These are phyloP conservation scores for Lymantria monacha DNA, from an alignment of 2,888 invertebrate genomes.

Conservation along the genomic window DNA sequence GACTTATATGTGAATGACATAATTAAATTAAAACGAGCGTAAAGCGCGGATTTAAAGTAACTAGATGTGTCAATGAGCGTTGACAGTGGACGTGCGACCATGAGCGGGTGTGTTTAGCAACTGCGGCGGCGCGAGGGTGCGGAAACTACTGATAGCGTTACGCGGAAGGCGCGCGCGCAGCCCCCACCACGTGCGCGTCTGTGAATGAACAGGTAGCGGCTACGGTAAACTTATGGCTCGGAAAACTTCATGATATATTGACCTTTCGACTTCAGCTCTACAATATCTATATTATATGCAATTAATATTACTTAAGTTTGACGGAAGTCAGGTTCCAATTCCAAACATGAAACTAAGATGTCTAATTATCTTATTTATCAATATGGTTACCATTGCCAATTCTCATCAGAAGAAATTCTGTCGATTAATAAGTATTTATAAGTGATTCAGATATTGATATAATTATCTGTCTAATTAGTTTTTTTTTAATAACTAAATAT, in stretches of 20 bases:
- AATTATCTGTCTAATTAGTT: no score
- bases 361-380: no score
- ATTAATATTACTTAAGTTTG: background rate
- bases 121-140: constrained; percentile 76
- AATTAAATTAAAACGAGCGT: constrained; percentile 22
- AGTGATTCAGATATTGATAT: no score
- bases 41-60: constrained; percentile 43
- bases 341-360: no score
- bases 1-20: constrained; percentile 31
- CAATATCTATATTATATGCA: background rate
- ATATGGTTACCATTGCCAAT: no score
- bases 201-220: constrained; percentile 76
- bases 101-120: constrained; percentile 78
- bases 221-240: constrained; percentile 55
- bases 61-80: constrained; percentile 65
- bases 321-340: background rate
- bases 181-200: constrained; percentile 64
- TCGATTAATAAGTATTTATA: no score
- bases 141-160: constrained; percentile 80
- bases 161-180: constrained; percentile 75
- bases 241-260: constrained; percentile 40
- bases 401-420: no score
- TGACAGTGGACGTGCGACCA: constrained; percentile 63
- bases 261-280: constrained; percentile 2
- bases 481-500: no score